These are phyloP conservation scores for Lasaia peninsularis DNA, from an alignment of 1,140 invertebrate species.

Conservation along the genomic window DNA sequence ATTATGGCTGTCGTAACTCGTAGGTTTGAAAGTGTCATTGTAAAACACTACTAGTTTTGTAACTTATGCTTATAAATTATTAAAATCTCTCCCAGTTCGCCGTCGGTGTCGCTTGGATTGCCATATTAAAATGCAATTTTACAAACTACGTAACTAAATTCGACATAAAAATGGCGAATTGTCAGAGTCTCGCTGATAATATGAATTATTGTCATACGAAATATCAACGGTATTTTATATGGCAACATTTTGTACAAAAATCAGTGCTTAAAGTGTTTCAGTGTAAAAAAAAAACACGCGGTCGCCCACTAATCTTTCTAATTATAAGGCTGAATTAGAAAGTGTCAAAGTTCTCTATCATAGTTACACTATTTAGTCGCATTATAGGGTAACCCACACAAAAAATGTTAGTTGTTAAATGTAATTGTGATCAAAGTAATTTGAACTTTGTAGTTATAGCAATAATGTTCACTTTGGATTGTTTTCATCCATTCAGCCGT, in stretches of 20 bases:
- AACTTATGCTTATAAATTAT: slow-evolving; percentile 27
- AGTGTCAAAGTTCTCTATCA: slow-evolving; percentile 53
- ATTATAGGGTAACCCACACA: slow-evolving; percentile 38
- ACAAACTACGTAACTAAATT: not conserved
- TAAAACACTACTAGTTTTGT: slow-evolving; percentile 21
- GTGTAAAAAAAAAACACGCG: slow-evolving; percentile 36
- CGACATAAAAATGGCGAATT: slow-evolving; percentile 7
- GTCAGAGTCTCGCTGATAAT: slow-evolving; percentile 6
- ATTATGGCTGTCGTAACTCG: slow-evolving; percentile 35
- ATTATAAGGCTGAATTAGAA: slow-evolving; percentile 75
- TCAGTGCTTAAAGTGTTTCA: slow-evolving; percentile 20
- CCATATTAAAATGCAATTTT: slow-evolving; percentile 11
- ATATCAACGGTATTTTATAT: slow-evolving; percentile 6
- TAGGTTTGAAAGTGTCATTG: slow-evolving; percentile 14
- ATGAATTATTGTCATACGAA: slow-evolving; percentile 12
- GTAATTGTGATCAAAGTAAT: slow-evolving; percentile 64
- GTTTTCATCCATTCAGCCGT: slow-evolving; percentile 30
- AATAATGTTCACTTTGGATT: slow-evolving; percentile 56
- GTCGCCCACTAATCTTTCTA: slow-evolving; percentile 64
- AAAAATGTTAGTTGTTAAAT: slow-evolving; percentile 51
- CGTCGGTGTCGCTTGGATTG: not conserved
- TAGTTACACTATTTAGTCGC: slow-evolving; percentile 32
- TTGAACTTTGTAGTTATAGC: slow-evolving; percentile 61
- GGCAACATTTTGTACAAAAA: slow-evolving; percentile 14
- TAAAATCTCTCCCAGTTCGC: slow-evolving; percentile 7